Base-by-base conservation (phyloP, 2,888 invertebrate species). In the Pseudococcus jackbeardsleyi region DNA sequence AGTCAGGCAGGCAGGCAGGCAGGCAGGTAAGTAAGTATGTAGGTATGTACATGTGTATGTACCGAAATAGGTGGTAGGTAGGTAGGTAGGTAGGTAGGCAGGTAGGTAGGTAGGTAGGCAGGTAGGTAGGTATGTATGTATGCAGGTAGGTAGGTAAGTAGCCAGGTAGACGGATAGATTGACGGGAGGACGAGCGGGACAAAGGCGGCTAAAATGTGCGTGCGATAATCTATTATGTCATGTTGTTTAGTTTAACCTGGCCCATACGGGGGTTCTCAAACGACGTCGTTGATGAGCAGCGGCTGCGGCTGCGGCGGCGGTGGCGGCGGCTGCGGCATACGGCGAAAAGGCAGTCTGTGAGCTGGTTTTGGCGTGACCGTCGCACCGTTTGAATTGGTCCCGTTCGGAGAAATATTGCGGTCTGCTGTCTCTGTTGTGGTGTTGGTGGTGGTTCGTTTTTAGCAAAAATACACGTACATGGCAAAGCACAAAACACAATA, bases 191-290 rank as follows among this genome's bases (percentile, higher is more conserved):
- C 15, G 68, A 17, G 72, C 72, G 33, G 72, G 33, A 26, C 22
- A 72, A 33, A 39, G 26, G 50, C 33, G 85, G 33, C 85, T 39
- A 59, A 86, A 86, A 50, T 59, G 54, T n/a, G 26, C 48, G 68
- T 64, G 39, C 50, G 59, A 85, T 39, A 86, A 86, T 86, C 33
- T 86, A 86, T 64, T 68, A 64, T 64, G 64, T 86, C 86, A 86
- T 59, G 68, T 68, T 64, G 59, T 50, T 86, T 86, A 68, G 42
- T 64, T 82, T 84, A 89, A 90, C 89, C 89, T 90, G 93, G 95
- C 95, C 96, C 96, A 96, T 92, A 95, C 94, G 91, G 96, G 96
- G 91, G 95, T 95, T 93, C 95, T 94, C 92, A 96, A 94, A 91
- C 95, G 94, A 92, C 95, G 94, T 89, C 88, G 89, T 85, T 89